Base-by-base conservation (phyloP, 1,140 invertebrate genomes). In the Aphidius ervi region DNA sequence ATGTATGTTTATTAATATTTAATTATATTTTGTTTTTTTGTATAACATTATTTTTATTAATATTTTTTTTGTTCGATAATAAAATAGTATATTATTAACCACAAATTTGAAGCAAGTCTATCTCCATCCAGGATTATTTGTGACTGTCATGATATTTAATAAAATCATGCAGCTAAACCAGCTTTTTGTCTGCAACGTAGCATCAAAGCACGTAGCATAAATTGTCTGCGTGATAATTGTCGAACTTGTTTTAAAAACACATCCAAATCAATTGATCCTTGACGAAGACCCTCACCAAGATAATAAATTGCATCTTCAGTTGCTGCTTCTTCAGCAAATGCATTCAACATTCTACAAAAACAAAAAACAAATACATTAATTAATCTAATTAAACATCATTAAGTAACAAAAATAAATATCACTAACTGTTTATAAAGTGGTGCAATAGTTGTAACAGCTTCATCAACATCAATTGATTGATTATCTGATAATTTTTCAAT, bases 221-320 rank as follows among this genome's bases (percentile, higher is more conserved):
- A 99, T 81, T 99, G 97, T 76, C 91, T 91, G 61, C 96, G 86
- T 2, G 97, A 98, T 53, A 99, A 81, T 64, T 92, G 89, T 64
- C 97, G 87, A 2, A 99, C 94, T 85, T 98, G 94, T 80, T 98
- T 98, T 59, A 99, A 83, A 82, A 98, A 99, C 48, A 92, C 88
- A 71, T 99, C 96, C 67, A 99, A 78, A 81, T 97, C 95, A 73
- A 99, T 94, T 5, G 96, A 92, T 58, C 92, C 90, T 68, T 91
- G 90, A 64, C 95, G 83, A 56, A 99, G 78, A 31, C 94, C 97
- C 82, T 99, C 95, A n/a, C 94, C 95, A 72, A 99, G 87, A 77
- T 96, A 97, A 78, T 99, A 99, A 70, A 99, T 97, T 56, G 95
- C 92, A 85, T 99, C 97, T 83, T 99, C 97, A 53, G 93, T 89